Base-by-base conservation (phyloP, 2,797 vertebrate genomes). In the Holocentrus rufus region DNA sequence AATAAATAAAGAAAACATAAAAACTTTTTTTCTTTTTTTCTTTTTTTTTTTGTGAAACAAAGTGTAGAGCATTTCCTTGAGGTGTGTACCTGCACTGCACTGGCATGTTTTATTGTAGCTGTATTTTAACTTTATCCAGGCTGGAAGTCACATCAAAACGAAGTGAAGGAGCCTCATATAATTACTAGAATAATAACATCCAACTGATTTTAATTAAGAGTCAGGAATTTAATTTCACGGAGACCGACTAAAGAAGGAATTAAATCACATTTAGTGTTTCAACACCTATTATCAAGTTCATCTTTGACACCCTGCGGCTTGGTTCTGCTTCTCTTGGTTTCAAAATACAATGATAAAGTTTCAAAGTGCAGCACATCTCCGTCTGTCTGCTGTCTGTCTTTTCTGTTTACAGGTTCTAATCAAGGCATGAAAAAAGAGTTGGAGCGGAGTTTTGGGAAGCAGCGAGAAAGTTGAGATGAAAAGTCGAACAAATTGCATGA, bases 161-260 rank as follows among this genome's bases (percentile, higher is more conserved):
- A 56, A 49, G 8, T 68, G 30, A 74, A 77, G 63, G 36, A 54
- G 69, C 60, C 25, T 49, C 63, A 79, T 74, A 53, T 54, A 77
- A 78, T 80, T 58, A 80, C 56, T 63, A 49, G 30, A 84, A 82
- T 75, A 80, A 81, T 77, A 85, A 73, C 69, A 78, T 73, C 79
- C 65, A 83, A 58, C 42, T 65, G 76, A 64, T 61, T 89, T 88
- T 85, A 86, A 89, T 89, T 80, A 89, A 81, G 73, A 86, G 56
- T 66, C 55, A 50, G 47, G 53, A 74, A 84, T 90, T 85, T 83
- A 82, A 89, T 89, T 90, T 90, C 82, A 85, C 54, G 57, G 77
- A 76, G 54, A 59, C 53, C 18, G 49, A 69, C 77, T 73, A 74
- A 68, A 74, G 65, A 86, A 72, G 78, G 61, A 80, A 81, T 85